These are phyloP conservation scores for Exocentrus adspersus DNA, from an alignment of 2,888 invertebrate species.

Conservation along the genomic window DNA sequence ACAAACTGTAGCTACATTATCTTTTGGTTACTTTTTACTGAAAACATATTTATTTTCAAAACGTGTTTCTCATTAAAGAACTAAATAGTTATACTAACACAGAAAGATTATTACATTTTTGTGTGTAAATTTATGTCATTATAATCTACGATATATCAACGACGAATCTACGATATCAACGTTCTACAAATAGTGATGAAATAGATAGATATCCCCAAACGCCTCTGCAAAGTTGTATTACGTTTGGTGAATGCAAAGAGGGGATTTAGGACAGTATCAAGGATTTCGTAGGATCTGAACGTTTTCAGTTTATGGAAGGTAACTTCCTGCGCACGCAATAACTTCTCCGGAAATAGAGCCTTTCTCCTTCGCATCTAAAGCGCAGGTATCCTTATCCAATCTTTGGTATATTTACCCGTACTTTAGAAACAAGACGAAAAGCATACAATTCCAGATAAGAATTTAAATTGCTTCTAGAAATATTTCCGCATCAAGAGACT, in stretches of 20 bases:
- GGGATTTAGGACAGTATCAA: conserved; percentile 58
- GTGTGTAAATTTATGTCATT: no score
- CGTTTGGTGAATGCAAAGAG: conserved; percentile 61
- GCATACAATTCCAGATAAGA: conserved; percentile 43
- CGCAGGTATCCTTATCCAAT: conserved; percentile 36
- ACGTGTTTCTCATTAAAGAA: no score
- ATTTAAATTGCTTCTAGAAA: conserved; percentile 44
- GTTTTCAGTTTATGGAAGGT: conserved; percentile 60
- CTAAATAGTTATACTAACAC: no score
- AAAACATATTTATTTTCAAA: no score
- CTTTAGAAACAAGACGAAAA: conserved; percentile 38
- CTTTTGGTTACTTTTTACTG: no score
- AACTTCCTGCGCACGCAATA: conserved; percentile 59
- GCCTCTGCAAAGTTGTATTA: conserved; percentile 49
- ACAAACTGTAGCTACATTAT: no score
- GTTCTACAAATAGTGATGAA: background rate
- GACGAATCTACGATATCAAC: background rate
- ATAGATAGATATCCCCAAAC: conserved; percentile 25
- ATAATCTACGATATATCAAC: background rate
- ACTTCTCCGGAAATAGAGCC: conserved; percentile 50
- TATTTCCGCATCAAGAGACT: conserved; percentile 17
- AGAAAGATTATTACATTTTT: no score
- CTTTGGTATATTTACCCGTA: conserved; percentile 29
- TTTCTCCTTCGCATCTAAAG: conserved; percentile 42
- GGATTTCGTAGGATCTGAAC: conserved; percentile 60